Percentiles rank a stretch among this genome's conserved stretches.
phyloP scores from a whole-genome alignment of 1,140 invertebrate species.

The Orchestia grillus region DNA sequence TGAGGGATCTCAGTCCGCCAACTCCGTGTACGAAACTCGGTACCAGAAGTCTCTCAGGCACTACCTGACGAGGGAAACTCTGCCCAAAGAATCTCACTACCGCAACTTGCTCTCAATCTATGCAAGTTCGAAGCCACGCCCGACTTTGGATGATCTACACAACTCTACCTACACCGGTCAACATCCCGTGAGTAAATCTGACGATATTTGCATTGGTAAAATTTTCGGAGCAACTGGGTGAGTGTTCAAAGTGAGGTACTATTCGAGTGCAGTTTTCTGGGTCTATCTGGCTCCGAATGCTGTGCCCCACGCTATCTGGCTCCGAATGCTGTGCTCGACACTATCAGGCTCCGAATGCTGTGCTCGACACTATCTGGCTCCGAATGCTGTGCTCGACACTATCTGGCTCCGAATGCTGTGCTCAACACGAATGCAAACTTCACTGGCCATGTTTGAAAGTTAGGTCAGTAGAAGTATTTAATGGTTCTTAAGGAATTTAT shows the following conservation, averaged over 20 bases:
- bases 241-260: not conserved
- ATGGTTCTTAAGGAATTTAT: too few species aligned
- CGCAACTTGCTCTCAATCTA: constrained; percentile 59
- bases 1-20: not conserved
- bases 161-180: not conserved
- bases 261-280: not conserved
- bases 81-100: constrained; percentile 62
- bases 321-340: too few species aligned
- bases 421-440: too few species aligned
- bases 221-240: not conserved
- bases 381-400: too few species aligned
- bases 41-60: constrained; percentile 63
- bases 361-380: too few species aligned
- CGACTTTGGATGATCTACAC: constrained; percentile 55
- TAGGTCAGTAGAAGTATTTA: too few species aligned
- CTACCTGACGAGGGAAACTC: constrained; percentile 62
- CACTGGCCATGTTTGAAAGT: too few species aligned
- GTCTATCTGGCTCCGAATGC: too few species aligned
- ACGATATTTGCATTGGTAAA: not conserved
- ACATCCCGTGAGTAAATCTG: not conserved
- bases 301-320: too few species aligned
- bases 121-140: constrained; percentile 70
- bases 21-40: constrained; percentile 56
- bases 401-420: too few species aligned
- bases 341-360: too few species aligned